Evolutionary conservation across 2,888 invertebrate species (phyloP).

Genomic region (Drosophila algonquin): DNA sequence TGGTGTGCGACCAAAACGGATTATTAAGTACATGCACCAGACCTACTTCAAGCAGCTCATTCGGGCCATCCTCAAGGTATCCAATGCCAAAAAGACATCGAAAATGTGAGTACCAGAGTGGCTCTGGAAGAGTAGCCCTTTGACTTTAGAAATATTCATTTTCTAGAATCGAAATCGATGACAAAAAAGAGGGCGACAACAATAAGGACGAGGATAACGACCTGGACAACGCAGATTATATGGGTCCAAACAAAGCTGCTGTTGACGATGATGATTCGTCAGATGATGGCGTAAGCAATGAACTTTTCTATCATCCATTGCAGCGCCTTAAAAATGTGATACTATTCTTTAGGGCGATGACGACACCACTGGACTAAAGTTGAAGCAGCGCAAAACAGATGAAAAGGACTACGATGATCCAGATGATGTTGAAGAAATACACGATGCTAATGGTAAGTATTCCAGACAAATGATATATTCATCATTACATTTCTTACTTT

Average conservation of each 20-base stretch:
- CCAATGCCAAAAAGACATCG: constrained; percentile 84
- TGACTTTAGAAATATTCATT: not conserved
- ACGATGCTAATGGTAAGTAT: constrained; percentile 76
- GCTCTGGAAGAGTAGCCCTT: not conserved
- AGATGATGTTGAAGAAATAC: constrained; percentile 86
- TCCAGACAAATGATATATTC: not conserved
- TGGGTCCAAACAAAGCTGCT: constrained; percentile 36
- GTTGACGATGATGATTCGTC: constrained; percentile 82
- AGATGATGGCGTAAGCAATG: constrained; percentile 76
- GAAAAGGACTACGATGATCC: constrained; percentile 89
- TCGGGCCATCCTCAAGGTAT: constrained; percentile 86
- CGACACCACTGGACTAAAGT: constrained; percentile 84
- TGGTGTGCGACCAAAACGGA: constrained; percentile 88
- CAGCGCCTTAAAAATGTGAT: not conserved
- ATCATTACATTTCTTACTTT: not conserved
- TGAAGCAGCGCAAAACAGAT: constrained; percentile 86
- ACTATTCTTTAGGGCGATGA: constrained; percentile 74
- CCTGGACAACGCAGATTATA: constrained; percentile 73
- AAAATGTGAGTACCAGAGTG: constrained; percentile 65
- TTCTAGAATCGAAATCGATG: constrained; percentile 84
- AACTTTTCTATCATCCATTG: constrained; percentile 30
- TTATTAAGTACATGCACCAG: constrained; percentile 90
- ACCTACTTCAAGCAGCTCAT: constrained; percentile 89
- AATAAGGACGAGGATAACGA: constrained; percentile 82
- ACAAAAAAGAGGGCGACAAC: constrained; percentile 67